Percentiles rank a stretch among this genome's conserved stretches.
These are phyloP conservation scores for Urocynchramus pylzowi DNA, from an alignment of 2,113 vertebrate genomes.

Conservation along the genomic window DNA sequence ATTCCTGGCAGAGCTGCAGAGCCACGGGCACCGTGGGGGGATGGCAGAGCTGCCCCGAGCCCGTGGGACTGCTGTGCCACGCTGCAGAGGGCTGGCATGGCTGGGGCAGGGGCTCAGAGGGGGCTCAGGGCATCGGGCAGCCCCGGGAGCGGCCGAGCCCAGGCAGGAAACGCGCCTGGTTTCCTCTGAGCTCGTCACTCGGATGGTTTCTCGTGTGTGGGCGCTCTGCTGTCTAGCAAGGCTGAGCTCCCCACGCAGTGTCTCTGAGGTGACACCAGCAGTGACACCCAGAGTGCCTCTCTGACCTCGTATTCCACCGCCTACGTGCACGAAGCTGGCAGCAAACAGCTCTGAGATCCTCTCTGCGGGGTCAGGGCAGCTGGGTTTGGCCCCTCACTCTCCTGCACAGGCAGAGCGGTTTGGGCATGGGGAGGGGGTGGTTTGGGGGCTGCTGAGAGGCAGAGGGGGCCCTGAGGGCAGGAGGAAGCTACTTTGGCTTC, in stretches of 20 bases:
- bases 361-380: background rate
- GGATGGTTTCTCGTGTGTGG: background rate
- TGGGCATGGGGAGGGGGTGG: background rate
- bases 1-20: background rate
- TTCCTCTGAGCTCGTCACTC: rapidly evolving
- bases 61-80: rapidly evolving
- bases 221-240: background rate
- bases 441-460: background rate
- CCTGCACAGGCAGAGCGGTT: rapidly evolving
- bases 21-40: rapidly evolving
- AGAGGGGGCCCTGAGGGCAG: background rate
- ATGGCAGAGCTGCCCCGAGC: background rate
- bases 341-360: background rate
- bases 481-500: background rate
- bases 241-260: background rate
- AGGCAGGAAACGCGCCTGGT: background rate
- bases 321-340: rapidly evolving
- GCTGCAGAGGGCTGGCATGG: rapidly evolving
- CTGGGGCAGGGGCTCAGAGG: background rate
- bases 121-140: rapidly evolving
- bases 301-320: background rate
- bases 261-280: background rate
- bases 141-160: background rate
- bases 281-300: background rate
- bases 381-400: rapidly evolving